phyloP scores from a whole-genome alignment of 2,797 vertebrate species.

The Rhadinocentrus ornatus region DNA sequence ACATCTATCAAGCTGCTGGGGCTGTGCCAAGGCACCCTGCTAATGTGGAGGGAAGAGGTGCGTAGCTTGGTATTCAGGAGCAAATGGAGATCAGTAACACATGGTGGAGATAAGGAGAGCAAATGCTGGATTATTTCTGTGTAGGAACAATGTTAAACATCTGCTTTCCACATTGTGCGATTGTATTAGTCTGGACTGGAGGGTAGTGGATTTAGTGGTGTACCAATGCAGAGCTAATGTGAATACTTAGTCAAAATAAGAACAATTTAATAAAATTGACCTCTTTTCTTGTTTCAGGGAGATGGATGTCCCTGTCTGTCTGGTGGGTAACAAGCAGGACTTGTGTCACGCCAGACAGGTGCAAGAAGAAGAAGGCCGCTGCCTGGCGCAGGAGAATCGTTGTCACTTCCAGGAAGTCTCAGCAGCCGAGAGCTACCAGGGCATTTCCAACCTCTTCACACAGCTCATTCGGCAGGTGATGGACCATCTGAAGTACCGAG shows the following conservation, averaged over 20 bases:
- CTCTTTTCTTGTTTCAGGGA: slow-evolving; percentile 63
- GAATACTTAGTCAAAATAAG: neutral
- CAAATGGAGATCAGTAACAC: neutral
- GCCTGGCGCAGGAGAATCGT: slow-evolving; percentile 77
- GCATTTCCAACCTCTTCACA: slow-evolving; percentile 82
- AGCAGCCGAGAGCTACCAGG: slow-evolving; percentile 83
- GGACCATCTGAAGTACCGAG: slow-evolving; percentile 79
- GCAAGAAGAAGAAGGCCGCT: slow-evolving; percentile 77
- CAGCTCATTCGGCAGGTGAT: slow-evolving; percentile 82
- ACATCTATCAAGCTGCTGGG: slow-evolving; percentile 12
- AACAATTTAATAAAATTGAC: neutral
- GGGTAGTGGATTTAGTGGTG: neutral
- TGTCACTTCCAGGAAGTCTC: slow-evolving; percentile 85
- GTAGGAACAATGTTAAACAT: neutral
- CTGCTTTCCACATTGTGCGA: neutral
- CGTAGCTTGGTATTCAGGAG: slow-evolving; percentile 3
- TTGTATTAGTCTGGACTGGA: neutral
- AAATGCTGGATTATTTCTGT: slow-evolving; percentile 1
- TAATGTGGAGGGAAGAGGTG: slow-evolving; percentile 11
- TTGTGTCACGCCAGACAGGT: slow-evolving; percentile 83
- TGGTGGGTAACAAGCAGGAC: slow-evolving; percentile 86
- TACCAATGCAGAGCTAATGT: neutral
- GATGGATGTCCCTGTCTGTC: slow-evolving; percentile 75
- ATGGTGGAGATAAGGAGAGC: slow-evolving; percentile 2
- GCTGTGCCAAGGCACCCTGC: neutral